Evolutionary conservation across 2,888 invertebrate genomes (phyloP).

Genomic region (Caenorhabditis sp.): DNA sequence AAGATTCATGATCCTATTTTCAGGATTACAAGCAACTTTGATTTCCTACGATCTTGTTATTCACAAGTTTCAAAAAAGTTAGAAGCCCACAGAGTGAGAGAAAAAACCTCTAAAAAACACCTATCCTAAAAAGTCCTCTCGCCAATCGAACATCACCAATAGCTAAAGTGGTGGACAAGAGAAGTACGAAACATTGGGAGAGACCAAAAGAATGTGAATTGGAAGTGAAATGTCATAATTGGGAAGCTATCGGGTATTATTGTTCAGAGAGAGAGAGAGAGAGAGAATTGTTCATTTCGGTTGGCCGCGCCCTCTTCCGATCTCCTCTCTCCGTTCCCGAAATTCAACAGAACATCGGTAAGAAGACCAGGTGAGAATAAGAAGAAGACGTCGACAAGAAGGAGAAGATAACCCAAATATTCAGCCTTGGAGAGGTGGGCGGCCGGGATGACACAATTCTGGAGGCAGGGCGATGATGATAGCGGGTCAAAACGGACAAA

Average conservation of each 20-base stretch:
- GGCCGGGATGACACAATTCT: conserved; percentile 55
- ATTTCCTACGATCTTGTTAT: too few species aligned
- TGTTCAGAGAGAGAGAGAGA: conserved; percentile 9
- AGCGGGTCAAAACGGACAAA: conserved; percentile 44
- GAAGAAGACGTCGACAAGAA: conserved; percentile 8
- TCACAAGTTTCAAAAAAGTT: too few species aligned
- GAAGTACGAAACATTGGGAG: background rate
- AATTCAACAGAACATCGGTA: conserved; percentile 40
- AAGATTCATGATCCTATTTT: too few species aligned
- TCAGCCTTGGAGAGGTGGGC: conserved; percentile 39
- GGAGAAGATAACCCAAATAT: conserved; percentile 63
- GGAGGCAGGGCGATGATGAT: conserved; percentile 60
- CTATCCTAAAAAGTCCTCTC: too few species aligned
- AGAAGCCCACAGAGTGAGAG: too few species aligned
- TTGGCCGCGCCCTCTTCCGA: conserved; percentile 50
- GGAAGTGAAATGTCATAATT: conserved; percentile 55
- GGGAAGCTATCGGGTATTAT: conserved; percentile 58
- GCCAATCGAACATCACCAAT: too few species aligned
- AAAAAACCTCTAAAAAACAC: too few species aligned
- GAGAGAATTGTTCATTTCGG: conserved; percentile 59
- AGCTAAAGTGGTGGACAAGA: background rate
- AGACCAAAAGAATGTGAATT: conserved; percentile 3
- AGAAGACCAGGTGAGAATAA: conserved; percentile 36
- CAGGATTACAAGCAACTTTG: too few species aligned
- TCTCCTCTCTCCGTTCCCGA: conserved; percentile 45